These are phyloP conservation scores for Crioceris asparagi DNA, from an alignment of 2,888 invertebrate species.

Conservation along the genomic window DNA sequence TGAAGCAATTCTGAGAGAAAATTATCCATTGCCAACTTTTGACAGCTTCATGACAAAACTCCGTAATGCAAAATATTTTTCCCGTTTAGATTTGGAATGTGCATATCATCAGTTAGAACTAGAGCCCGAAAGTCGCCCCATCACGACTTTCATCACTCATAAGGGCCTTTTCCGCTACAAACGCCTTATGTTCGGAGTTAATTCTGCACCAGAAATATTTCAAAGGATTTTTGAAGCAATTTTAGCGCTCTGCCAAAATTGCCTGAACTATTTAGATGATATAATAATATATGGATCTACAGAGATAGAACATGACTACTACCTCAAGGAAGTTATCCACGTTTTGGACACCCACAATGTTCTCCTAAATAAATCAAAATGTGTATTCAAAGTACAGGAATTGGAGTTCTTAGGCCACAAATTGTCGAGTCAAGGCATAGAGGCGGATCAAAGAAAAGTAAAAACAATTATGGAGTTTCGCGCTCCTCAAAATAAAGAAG, in stretches of 20 bases:
- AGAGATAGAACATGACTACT: constrained; percentile 24
- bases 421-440: constrained; percentile 7
- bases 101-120: constrained; percentile 33
- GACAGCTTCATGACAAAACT: constrained; percentile 19
- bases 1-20: constrained; percentile 20
- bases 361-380: constrained; percentile 27
- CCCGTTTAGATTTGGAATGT: constrained; percentile 24
- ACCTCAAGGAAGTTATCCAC: too few species aligned
- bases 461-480: constrained; percentile 9
- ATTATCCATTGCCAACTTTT: constrained; percentile 20
- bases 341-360: too few species aligned
- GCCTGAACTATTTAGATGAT: constrained; percentile 32
- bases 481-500: constrained; percentile 17
- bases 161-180: constrained; percentile 31
- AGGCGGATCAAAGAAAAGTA: constrained; percentile 10
- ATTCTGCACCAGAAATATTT: constrained; percentile 29
- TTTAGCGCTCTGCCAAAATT: constrained; percentile 27
- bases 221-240: constrained; percentile 32
- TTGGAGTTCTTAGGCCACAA: constrained; percentile 12
- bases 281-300: constrained; percentile 28
- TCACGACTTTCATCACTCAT: constrained; percentile 26
- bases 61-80: constrained; percentile 19
- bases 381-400: constrained; percentile 18
- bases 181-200: constrained; percentile 25
- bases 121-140: constrained; percentile 21